A percentile compares a stretch with the other conserved stretches of the same genome.
Conservation (phyloP, 2,797 vertebrate species). For the Dendrocincla tyrannina region DNA sequence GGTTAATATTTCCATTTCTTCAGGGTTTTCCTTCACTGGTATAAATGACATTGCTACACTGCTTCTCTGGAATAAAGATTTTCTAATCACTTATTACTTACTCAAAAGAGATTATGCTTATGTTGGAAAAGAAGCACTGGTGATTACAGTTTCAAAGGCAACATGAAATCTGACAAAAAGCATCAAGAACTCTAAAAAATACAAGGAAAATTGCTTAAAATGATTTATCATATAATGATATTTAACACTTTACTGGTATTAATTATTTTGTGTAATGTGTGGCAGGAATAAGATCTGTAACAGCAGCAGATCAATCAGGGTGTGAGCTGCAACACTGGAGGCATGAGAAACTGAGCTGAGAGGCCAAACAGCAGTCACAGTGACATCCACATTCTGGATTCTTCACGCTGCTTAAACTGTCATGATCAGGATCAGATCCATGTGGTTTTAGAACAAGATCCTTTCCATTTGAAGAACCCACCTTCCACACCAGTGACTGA, state of each 20-base stretch:
- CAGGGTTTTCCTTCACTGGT: neutral
- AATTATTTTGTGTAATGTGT: neutral
- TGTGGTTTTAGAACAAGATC: neutral
- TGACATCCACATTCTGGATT: fast-evolving
- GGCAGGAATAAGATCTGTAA: neutral
- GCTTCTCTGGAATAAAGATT: neutral
- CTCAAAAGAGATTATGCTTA: neutral
- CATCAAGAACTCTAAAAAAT: neutral
- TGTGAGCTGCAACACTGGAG: neutral
- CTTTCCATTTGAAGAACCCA: neutral
- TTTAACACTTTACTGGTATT: neutral
- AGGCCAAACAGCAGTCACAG: fast-evolving
- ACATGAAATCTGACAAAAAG: neutral
- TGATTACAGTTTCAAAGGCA: neutral
- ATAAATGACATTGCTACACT: neutral
- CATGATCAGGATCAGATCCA: neutral
- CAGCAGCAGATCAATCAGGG: neutral
- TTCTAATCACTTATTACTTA: neutral
- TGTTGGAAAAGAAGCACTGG: neutral
- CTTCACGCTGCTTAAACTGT: neutral
- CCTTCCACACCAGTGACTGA: neutral
- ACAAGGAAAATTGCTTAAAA: neutral
- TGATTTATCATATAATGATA: neutral
- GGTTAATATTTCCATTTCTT: neutral
- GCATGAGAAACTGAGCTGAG: neutral